A percentile compares a stretch with the other conserved stretches of the same genome.
phyloP scores from a whole-genome alignment of 2,888 invertebrate genomes.

The Ormyrus nitidulus region DNA sequence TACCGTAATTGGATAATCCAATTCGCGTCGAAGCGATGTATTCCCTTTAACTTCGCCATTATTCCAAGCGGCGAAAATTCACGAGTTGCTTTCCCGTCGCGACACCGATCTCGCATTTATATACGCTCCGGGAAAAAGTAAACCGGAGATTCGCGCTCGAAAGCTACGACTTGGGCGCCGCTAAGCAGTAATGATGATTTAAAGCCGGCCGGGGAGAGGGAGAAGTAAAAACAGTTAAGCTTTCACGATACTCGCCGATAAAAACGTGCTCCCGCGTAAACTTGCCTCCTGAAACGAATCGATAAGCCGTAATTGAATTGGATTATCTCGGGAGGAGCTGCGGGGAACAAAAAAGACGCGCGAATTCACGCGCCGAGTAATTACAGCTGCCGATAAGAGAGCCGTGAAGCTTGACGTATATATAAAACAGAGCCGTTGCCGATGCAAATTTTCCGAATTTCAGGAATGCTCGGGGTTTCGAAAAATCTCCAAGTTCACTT shows the following conservation, averaged over 20 bases:
- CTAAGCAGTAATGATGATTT: conserved; percentile 5
- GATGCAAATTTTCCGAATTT: too few species aligned
- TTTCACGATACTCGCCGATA: conserved; percentile 1
- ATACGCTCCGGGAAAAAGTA: not conserved
- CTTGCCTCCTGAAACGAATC: not conserved
- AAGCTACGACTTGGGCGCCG: conserved; percentile 17
- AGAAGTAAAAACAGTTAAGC: conserved; percentile 1
- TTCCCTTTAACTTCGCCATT: too few species aligned
- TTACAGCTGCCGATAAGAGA: too few species aligned
- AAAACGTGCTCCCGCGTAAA: not conserved
- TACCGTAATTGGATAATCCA: too few species aligned
- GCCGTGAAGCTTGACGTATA: too few species aligned
- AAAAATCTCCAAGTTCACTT: too few species aligned
- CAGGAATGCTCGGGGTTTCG: too few species aligned
- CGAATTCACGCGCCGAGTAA: too few species aligned
- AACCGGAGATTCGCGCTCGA: conserved; percentile 20
- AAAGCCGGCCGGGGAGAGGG: not conserved
- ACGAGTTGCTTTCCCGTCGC: not conserved
- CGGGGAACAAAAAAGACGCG: not conserved
- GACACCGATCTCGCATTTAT: not conserved
- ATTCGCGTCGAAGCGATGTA: too few species aligned
- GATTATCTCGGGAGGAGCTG: not conserved
- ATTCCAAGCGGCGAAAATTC: not conserved
- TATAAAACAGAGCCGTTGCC: too few species aligned
- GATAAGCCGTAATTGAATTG: conserved; percentile 1